Conservation (phyloP, 2,113 vertebrate genomes). For the Oxyruncus cristatus region DNA sequence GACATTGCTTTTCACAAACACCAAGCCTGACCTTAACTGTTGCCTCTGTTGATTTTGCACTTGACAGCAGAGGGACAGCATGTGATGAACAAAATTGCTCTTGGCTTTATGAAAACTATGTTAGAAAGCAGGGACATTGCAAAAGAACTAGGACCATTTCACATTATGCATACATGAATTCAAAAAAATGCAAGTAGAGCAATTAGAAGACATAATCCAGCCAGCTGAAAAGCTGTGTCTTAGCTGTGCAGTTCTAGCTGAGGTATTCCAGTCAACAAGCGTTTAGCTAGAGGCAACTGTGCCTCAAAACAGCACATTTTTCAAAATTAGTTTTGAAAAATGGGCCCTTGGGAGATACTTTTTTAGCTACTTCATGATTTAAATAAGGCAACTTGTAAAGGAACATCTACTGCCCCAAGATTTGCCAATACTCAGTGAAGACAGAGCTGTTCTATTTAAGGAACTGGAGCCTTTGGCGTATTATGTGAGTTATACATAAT, state of each 20-base stretch:
- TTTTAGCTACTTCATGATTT: conserved; percentile 8
- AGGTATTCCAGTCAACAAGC: conserved; percentile 19
- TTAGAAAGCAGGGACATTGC: neutral
- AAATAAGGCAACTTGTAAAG: conserved; percentile 34
- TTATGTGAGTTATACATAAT: neutral
- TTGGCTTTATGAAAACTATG: neutral
- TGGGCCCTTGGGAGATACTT: neutral
- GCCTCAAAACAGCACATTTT: conserved; percentile 30
- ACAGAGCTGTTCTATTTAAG: neutral
- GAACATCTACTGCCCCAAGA: conserved; percentile 29
- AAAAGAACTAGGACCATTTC: neutral
- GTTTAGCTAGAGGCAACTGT: conserved; percentile 12
- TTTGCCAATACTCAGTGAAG: neutral
- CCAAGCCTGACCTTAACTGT: rapidly evolving
- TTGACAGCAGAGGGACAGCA: neutral
- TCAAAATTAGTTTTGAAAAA: conserved; percentile 54
- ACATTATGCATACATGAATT: conserved; percentile 21
- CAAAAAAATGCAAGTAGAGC: conserved; percentile 18
- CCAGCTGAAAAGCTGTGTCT: conserved; percentile 15
- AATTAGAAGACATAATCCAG: conserved; percentile 29
- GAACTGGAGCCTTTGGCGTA: neutral
- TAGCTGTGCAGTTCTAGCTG: neutral
- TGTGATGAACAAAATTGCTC: neutral
- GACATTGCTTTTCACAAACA: neutral
- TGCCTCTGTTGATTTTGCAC: neutral